Evolutionary conservation across 2,113 vertebrate genomes (phyloP).

Genomic region (Psephotus haematonotus): DNA sequence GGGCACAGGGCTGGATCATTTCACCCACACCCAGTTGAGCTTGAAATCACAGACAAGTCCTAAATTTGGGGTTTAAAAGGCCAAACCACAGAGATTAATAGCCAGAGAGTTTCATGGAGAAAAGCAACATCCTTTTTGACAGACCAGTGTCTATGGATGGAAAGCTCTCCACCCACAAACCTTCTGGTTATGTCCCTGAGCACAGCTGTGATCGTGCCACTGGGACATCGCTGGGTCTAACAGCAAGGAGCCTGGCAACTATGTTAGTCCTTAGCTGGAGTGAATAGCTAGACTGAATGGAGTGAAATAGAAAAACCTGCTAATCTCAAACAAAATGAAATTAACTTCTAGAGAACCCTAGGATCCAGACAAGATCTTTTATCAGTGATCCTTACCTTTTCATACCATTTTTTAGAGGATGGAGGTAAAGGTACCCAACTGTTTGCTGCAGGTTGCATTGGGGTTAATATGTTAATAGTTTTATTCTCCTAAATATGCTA

Average conservation of each 20-base stretch:
- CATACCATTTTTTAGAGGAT: background rate
- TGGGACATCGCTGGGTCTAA: background rate
- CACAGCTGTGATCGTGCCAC: background rate
- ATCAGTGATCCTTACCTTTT: background rate
- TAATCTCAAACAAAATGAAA: background rate
- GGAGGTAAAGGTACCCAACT: background rate
- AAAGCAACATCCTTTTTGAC: background rate
- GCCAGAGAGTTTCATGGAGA: background rate
- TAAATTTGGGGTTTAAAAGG: background rate
- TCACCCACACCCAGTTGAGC: background rate
- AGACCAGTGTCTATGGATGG: background rate
- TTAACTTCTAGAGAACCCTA: background rate
- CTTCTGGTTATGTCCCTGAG: background rate
- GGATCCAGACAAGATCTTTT: background rate
- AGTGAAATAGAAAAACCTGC: background rate
- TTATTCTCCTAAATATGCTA: background rate
- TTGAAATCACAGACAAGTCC: background rate
- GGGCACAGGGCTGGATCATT: background rate
- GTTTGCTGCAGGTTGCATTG: background rate
- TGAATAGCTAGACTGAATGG: background rate
- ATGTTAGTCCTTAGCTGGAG: background rate
- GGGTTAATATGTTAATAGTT: background rate
- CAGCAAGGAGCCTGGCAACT: background rate
- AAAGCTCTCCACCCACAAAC: background rate
- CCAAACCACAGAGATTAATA: background rate